Base-by-base conservation (phyloP, 2,113 vertebrate genomes). In the Atractosteus spatula region DNA sequence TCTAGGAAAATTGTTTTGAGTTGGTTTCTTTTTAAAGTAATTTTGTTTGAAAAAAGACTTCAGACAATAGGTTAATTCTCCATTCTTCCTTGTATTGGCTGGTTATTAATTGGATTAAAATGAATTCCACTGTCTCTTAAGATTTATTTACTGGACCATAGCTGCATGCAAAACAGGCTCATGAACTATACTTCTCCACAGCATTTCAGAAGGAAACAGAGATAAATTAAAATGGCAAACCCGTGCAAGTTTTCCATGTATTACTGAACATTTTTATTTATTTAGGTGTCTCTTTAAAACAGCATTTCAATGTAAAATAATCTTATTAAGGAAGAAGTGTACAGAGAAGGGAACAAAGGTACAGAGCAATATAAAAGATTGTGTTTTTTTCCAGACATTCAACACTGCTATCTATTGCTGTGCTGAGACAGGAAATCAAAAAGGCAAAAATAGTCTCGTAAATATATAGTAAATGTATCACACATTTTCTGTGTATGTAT, bases 121-220 rank as follows among this genome's bases (percentile, higher is more conserved):
- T 66, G 43, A 66, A 66, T 66, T 66, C 64, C 43, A 66, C 64
- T 16, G 47, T 51, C 47, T 51, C 47, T 51, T 51, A 5, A 51
- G 64, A 66, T 66, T 66, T 66, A 45, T 63, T 63, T 66, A 66
- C 42, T 44, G n/a, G 64, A n/a, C 4, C 64, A 45, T 10, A 66
- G 42, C 45, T 66, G 64, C 64, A 66, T 66, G 45, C 64, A 66
- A 6, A 66, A 16, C 42, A 66, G 64, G 12, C 64, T 66, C 3
- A 45, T 43, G 43, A 66, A 66, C 5, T 51, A 10, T 51, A 10
- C 5, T 51, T 51, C 47, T 10, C 47, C 47, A 51, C 47, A 44
- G 7, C 64, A 66, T 41, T 3, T 45, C 43, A 66, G 3, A 47
- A 44, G 12, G 64, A 66, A 14, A 66, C 43, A 47, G 12, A n/a